Evolutionary conservation across 2,113 vertebrate genomes (phyloP), one percentile per base, ranked within the genome.

Genomic region (Fukomys damarensis): DNA sequence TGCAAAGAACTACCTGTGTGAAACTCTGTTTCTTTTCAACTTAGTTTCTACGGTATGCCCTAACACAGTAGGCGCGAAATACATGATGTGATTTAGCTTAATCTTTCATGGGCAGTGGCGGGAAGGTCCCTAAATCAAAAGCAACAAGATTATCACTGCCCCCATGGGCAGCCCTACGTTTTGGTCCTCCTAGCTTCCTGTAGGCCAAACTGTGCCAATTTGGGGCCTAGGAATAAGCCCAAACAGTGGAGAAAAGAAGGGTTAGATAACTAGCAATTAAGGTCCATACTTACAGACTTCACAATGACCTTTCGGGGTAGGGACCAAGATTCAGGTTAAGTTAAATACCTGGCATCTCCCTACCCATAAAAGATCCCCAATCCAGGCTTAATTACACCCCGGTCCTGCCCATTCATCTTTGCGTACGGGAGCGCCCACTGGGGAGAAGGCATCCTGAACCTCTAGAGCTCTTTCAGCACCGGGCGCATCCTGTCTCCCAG

Each of bases 321-420:
- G 22, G 58, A 52, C 30, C 63, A 72, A 59, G 22, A 30, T 30
- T 59, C 52, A 19, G 72, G 65, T 56, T 74, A 77, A 52, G 24
- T 63, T 46, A 74, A 65, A 72, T 10, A 76, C 20, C 56, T 12
- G 58, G 10, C 1, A 13, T 8, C 1, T 10, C 0, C 0, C 28
- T 5, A 10, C 3, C 20, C 41, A 4, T 1, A 3, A 41, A 38
- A 68, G 26, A 59, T 13, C 41, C 49, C 4, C 0, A 11, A 61
- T 49, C 35, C 3, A 8, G 3, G 43, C 52, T 79, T 77, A 95
- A 94, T 86, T 93, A 68, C 82, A 89, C 58, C 43, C 52, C 7
- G 35, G 66, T 6, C 88, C 94, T 88, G 96, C 97, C 94, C 89
- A 41, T 86, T 76, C 5, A 52, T 76, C n/a, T n/a, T 92, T 68